Conservation (phyloP, 2,797 vertebrate genomes). For the Pangasius djambal region DNA sequence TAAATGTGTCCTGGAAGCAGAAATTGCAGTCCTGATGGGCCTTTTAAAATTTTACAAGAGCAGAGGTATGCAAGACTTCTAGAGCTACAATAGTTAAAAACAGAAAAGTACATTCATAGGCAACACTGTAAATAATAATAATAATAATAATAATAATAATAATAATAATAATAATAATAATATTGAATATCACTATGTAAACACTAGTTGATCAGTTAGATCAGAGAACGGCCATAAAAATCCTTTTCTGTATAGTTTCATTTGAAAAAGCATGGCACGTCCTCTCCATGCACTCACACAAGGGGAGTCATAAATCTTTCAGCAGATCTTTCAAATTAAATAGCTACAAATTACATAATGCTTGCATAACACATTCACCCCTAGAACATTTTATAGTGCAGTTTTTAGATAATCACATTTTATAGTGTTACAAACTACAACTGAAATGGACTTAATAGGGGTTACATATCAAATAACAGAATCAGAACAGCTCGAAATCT, state of each 20-base stretch:
- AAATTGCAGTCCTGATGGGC: constrained; percentile 1
- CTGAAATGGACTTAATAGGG: background rate
- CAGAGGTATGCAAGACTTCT: constrained; percentile 13
- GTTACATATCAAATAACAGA: background rate
- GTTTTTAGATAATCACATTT: background rate
- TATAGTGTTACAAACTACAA: background rate
- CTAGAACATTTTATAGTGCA: background rate
- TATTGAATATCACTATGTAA: background rate
- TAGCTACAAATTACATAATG: constrained; percentile 10
- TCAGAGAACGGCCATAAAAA: constrained; percentile 6
- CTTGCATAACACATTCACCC: background rate
- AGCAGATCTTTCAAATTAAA: constrained; percentile 33
- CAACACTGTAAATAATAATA: background rate
- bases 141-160: background rate
- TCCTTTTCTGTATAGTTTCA: constrained; percentile 15
- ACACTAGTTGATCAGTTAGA: constrained; percentile 9
- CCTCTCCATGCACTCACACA: constrained; percentile 9
- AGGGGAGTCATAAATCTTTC: constrained; percentile 24
- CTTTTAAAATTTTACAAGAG: constrained; percentile 37
- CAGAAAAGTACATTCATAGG: background rate
- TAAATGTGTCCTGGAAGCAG: constrained; percentile 18
- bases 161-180: background rate
- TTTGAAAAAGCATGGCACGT: constrained; percentile 13
- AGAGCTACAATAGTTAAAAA: background rate
- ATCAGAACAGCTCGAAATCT: background rate